Evolutionary conservation across 35 echinoderm and acorn worm species (phyloP).

Genomic region (Apostichopus japonicus): DNA sequence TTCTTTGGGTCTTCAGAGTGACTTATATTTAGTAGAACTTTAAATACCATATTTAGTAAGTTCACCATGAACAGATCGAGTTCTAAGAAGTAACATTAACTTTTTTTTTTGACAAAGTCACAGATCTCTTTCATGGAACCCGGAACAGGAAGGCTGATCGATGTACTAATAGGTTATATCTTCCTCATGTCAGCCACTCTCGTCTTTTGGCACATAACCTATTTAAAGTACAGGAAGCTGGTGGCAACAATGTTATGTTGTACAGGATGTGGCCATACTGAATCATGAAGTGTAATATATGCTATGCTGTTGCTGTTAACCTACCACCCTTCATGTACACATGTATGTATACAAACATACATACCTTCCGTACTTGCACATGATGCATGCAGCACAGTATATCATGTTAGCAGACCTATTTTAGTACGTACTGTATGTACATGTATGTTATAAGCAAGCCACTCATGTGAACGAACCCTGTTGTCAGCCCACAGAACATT

Average conservation of each 20-base stretch:
- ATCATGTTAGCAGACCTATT: neutral
- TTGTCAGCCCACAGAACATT: neutral
- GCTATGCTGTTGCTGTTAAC: neutral
- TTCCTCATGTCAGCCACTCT: neutral
- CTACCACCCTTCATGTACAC: neutral
- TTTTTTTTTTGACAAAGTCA: too few species aligned
- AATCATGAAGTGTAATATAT: neutral
- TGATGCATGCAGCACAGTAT: neutral
- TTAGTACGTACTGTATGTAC: neutral
- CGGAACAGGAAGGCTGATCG: neutral
- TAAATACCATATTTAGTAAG: too few species aligned
- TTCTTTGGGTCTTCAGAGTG: too few species aligned
- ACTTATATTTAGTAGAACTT: too few species aligned
- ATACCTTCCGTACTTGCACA: neutral
- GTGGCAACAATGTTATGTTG: constrained; percentile 39
- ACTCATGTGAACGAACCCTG: neutral
- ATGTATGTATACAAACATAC: neutral
- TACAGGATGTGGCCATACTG: constrained; percentile 21
- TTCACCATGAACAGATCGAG: too few species aligned
- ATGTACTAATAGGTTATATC: neutral
- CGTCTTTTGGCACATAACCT: neutral
- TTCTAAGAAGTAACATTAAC: too few species aligned
- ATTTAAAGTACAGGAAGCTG: constrained; percentile 9
- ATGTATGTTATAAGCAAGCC: neutral
- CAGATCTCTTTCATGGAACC: neutral